These are phyloP conservation scores for Sebastes dallii DNA, from an alignment of 2,797 vertebrate species.

Conservation along the genomic window DNA sequence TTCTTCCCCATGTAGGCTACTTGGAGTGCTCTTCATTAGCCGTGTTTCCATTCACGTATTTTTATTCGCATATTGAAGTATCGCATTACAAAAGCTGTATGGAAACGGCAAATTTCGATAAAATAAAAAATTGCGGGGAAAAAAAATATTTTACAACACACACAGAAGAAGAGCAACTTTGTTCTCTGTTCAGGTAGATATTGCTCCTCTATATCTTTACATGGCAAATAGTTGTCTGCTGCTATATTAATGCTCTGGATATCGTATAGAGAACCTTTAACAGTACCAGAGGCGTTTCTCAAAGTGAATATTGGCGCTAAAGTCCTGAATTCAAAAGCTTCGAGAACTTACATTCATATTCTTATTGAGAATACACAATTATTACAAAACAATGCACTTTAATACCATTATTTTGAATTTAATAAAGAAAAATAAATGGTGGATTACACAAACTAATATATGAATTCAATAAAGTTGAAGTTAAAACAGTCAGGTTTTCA, in stretches of 20 bases:
- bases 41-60: no score
- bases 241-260: no score
- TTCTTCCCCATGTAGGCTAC: neutral
- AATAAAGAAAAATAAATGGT: neutral
- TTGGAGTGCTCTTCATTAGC: no score
- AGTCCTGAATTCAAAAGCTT: neutral
- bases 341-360: neutral
- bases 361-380: neutral
- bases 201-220: no score
- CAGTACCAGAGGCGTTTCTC: neutral
- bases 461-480: neutral
- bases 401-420: neutral
- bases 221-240: no score
- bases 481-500: neutral
- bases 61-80: no score
- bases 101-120: no score
- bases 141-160: no score
- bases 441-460: neutral
- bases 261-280: neutral
- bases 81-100: no score
- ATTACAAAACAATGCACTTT: neutral
- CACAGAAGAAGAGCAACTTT: no score
- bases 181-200: no score
- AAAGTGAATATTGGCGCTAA: neutral
- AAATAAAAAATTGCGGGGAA: no score